Evolutionary conservation across 2,888 invertebrate genomes (phyloP).

Genomic region (Podabrus alpinus): DNA sequence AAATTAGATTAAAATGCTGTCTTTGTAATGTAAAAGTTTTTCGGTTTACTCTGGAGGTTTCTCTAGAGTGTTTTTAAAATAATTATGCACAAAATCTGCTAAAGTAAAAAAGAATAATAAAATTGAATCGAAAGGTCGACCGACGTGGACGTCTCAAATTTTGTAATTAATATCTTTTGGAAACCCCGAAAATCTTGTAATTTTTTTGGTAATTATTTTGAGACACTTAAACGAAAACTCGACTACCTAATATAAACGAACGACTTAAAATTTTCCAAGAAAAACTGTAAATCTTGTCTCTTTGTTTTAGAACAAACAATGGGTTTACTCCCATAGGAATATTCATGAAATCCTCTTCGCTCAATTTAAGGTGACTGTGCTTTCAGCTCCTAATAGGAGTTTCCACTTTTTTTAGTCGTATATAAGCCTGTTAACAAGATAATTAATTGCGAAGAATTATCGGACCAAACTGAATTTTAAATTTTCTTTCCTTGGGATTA

Average conservation of each 20-base stretch:
- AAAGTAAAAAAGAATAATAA: not conserved
- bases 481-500: not conserved
- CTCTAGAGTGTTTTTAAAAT: not conserved
- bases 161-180: too few relatives aligned
- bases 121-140: not conserved
- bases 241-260: not conserved
- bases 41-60: not conserved
- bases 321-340: not conserved
- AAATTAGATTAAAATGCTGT: not conserved
- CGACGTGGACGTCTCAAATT: too few relatives aligned
- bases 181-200: not conserved
- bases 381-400: not conserved
- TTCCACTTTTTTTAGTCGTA: not conserved
- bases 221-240: not conserved
- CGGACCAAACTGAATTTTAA: not conserved
- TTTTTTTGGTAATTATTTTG: not conserved
- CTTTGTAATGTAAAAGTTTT: not conserved
- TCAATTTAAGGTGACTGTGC: not conserved
- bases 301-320: not conserved
- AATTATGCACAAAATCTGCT: not conserved
- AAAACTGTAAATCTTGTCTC: not conserved
- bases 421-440: not conserved
- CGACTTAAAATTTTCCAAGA: not conserved
- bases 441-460: not conserved
- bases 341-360: not conserved